Conservation (phyloP, 2,797 vertebrate genomes). For the Pteronotus mesoamericanus region DNA sequence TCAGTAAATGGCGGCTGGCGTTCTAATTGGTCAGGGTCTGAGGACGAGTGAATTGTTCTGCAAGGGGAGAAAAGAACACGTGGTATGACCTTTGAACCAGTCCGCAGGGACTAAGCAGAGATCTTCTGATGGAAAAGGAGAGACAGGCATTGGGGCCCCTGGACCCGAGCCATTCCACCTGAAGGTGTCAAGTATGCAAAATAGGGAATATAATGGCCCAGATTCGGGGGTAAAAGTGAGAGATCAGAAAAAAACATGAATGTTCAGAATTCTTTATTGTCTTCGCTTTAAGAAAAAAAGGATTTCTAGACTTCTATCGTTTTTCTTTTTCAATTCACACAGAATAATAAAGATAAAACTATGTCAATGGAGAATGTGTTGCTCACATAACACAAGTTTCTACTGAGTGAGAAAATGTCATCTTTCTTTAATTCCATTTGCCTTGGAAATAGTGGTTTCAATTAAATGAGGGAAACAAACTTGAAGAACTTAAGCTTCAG, state of each 20-base stretch:
- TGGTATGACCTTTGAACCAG: not conserved
- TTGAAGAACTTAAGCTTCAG: constrained; percentile 11
- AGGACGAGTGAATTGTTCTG: not conserved
- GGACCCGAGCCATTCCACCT: rapidly evolving
- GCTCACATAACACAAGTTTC: not conserved
- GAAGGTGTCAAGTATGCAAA: rapidly evolving
- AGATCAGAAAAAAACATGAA: not conserved
- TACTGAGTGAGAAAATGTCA: constrained; percentile 25
- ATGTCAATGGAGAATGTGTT: not conserved
- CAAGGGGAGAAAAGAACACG: not conserved
- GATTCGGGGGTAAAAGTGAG: not conserved
- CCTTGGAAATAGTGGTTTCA: constrained; percentile 48
- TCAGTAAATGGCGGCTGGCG: not conserved
- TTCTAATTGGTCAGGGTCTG: not conserved
- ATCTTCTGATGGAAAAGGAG: not conserved
- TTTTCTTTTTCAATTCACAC: not conserved
- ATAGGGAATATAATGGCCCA: too few species aligned
- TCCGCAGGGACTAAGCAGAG: not conserved
- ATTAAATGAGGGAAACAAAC: not conserved
- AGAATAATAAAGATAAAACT: not conserved
- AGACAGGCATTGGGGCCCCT: rapidly evolving
- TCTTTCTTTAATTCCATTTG: constrained; percentile 38
- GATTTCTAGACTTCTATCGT: not conserved
- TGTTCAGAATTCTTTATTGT: not conserved
- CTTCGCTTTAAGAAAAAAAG: not conserved